Evolutionary conservation across 2,888 invertebrate species (phyloP).

Genomic region (Cheilosia impressa): DNA sequence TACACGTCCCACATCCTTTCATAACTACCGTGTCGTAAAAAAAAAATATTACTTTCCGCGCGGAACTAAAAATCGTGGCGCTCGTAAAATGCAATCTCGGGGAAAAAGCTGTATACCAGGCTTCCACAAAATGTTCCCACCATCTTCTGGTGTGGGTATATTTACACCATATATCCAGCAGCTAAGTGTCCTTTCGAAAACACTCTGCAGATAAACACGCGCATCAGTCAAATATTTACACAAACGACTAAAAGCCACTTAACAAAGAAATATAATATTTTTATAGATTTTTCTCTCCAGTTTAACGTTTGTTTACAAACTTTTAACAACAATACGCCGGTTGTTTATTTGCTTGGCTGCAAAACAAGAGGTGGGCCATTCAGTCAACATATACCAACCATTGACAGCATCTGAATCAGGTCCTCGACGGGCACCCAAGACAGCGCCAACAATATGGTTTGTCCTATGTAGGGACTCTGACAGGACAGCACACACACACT

Average conservation of each 20-base stretch:
- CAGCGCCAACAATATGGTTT: slow-evolving; percentile 31
- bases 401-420: slow-evolving; percentile 57
- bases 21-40: too few species aligned
- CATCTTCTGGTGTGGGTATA: background rate
- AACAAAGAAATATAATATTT: slow-evolving; percentile 67
- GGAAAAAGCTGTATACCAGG: background rate
- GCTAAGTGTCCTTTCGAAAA: slow-evolving; percentile 6
- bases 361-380: slow-evolving; percentile 25
- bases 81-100: slow-evolving; percentile 25
- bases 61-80: background rate
- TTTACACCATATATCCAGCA: background rate
- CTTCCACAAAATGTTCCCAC: slow-evolving; percentile 36
- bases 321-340: slow-evolving; percentile 58
- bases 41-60: too few species aligned
- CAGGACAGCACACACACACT: slow-evolving; percentile 7
- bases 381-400: slow-evolving; percentile 9
- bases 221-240: slow-evolving; percentile 68
- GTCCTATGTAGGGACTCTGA: background rate
- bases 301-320: slow-evolving; percentile 67
- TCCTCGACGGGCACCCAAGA: background rate
- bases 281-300: slow-evolving; percentile 31
- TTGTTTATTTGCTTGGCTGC: slow-evolving; percentile 48
- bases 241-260: slow-evolving; percentile 73
- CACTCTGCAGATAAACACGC: slow-evolving; percentile 44
- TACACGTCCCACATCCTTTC: background rate